Percentiles rank a stretch among this genome's conserved stretches.
phyloP scores from a whole-genome alignment of 2,113 vertebrate genomes.

The Theropithecus gelada region DNA sequence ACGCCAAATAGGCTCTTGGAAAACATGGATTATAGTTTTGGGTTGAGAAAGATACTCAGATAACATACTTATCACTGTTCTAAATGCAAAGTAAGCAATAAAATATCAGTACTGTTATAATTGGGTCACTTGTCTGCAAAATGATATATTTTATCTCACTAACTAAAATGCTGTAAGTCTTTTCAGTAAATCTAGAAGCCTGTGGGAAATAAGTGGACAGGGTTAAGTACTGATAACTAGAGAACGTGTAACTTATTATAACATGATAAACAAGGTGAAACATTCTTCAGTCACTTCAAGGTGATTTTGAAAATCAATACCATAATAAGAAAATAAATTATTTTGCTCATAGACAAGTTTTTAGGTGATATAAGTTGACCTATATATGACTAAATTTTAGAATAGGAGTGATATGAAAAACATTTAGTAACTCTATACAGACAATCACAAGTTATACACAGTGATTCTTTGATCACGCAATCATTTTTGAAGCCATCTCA shows the following conservation, averaged over 20 bases:
- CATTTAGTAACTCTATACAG: not conserved
- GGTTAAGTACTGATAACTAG: not conserved
- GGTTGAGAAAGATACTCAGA: not conserved
- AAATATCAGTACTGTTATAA: not conserved
- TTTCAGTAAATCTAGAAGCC: not conserved
- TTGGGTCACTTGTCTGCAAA: not conserved
- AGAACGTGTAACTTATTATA: not conserved
- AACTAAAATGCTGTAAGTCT: not conserved
- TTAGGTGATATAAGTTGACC: not conserved
- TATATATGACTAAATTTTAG: not conserved
- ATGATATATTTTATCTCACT: not conserved
- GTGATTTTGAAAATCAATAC: conserved; percentile 28
- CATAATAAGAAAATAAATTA: not conserved
- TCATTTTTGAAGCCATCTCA: not conserved
- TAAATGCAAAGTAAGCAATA: not conserved
- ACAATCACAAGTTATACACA: not conserved
- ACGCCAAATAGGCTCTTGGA: not conserved
- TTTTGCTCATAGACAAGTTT: not conserved
- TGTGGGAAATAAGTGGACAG: not conserved
- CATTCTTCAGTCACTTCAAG: not conserved
- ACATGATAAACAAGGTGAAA: not conserved
- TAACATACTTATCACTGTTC: not conserved
- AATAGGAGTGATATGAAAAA: not conserved
- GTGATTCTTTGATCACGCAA: not conserved
- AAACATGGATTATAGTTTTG: not conserved